phyloP scores from a whole-genome alignment of 2,113 vertebrate species.

The Nannospalax galili region DNA sequence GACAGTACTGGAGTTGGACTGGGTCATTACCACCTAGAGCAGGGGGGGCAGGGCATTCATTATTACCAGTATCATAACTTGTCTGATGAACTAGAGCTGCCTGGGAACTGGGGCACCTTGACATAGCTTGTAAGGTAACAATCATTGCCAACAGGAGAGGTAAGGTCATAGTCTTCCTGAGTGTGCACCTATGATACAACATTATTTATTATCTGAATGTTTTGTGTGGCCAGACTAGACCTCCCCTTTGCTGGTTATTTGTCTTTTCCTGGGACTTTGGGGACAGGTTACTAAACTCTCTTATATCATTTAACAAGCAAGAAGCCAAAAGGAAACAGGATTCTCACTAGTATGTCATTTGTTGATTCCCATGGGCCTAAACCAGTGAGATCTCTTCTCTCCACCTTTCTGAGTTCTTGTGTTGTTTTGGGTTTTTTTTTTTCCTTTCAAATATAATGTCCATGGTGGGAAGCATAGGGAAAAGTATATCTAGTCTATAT shows the following conservation, averaged over 20 bases:
- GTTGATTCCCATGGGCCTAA: no score
- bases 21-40: not conserved
- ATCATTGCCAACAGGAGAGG: not conserved
- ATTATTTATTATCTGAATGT: not conserved
- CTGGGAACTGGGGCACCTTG: not conserved
- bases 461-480: not conserved
- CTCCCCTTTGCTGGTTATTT: not conserved
- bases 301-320: not conserved
- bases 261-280: not conserved
- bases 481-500: not conserved
- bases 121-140: fast-evolving
- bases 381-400: not conserved
- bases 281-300: not conserved
- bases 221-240: not conserved
- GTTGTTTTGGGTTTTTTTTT: not conserved
- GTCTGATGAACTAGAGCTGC: not conserved
- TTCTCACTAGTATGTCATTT: no score
- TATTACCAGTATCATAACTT: not conserved
- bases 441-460: not conserved
- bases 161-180: not conserved
- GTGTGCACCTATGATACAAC: not conserved
- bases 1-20: not conserved
- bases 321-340: not conserved
- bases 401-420: not conserved
- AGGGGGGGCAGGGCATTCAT: no score